Percentiles rank a stretch among this genome's conserved stretches.
Conservation (phyloP, 2,113 vertebrate species). For the Cercocebus atys region DNA sequence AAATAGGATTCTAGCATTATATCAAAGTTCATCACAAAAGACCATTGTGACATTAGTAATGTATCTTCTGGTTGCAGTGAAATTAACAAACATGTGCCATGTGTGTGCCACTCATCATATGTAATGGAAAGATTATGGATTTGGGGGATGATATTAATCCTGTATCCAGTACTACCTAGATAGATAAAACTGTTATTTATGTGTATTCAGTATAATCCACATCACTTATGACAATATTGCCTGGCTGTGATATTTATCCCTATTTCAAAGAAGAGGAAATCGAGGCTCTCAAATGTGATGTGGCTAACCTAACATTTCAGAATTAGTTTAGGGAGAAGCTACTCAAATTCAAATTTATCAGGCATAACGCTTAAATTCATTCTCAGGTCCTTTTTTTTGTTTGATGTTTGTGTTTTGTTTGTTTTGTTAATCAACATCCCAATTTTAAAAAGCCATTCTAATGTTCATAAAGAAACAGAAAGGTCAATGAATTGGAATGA, state of each 20-base stretch:
- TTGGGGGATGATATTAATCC: neutral
- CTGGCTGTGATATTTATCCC: neutral
- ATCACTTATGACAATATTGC: neutral
- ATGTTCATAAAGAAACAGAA: neutral
- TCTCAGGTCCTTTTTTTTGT: neutral
- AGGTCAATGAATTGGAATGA: rapidly evolving
- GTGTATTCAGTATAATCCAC: neutral
- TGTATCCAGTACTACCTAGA: neutral
- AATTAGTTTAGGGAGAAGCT: neutral
- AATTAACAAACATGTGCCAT: neutral
- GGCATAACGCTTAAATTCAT: neutral
- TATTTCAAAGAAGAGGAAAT: neutral
- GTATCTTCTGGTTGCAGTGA: neutral
- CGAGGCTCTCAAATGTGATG: neutral
- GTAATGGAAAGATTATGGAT: neutral
- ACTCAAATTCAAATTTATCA: neutral
- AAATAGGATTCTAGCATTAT: neutral
- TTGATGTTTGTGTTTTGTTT: neutral
- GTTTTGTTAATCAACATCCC: neutral
- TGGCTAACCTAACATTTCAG: neutral
- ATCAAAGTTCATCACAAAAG: neutral
- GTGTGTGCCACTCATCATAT: neutral
- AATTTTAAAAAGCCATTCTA: neutral
- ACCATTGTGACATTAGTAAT: neutral
- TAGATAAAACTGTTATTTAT: neutral